Conservation (phyloP, 2,113 vertebrate species). For the Crypturellus undulatus region DNA sequence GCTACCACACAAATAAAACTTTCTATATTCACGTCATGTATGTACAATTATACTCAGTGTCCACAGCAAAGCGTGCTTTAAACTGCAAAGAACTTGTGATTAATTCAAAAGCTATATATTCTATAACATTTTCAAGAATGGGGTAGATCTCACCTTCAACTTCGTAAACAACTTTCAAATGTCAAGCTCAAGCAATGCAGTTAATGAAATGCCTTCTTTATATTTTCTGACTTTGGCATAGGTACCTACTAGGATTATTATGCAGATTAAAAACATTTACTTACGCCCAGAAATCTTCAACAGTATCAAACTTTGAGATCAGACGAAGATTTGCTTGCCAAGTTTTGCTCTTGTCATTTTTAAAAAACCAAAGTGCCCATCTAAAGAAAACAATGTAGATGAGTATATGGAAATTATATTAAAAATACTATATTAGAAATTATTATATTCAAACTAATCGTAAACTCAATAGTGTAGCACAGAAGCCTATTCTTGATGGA, state of each 20-base stretch:
- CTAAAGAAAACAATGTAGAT: slow-evolving; percentile 74
- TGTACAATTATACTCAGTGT: neutral
- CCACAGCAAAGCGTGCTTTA: neutral
- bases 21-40: accelerated
- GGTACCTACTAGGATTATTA: neutral
- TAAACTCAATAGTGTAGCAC: neutral
- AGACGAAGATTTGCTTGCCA: slow-evolving; percentile 99
- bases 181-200: neutral
- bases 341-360: slow-evolving; percentile 99
- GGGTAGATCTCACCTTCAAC: neutral
- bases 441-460: neutral
- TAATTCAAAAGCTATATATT: neutral
- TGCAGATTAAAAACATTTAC: slow-evolving; percentile 55
- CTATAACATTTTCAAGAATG: neutral
- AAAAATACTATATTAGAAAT: neutral
- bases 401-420: neutral
- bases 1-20: neutral
- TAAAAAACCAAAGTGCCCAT: slow-evolving; percentile 99
- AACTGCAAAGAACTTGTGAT: neutral
- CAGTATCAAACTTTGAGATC: slow-evolving; percentile 97
- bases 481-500: neutral
- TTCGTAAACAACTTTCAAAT: neutral
- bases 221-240: neutral
- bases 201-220: neutral
- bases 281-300: slow-evolving; percentile 99